These are phyloP conservation scores for Euplagia quadripunctaria DNA, from an alignment of 2,888 invertebrate species.

Conservation along the genomic window DNA sequence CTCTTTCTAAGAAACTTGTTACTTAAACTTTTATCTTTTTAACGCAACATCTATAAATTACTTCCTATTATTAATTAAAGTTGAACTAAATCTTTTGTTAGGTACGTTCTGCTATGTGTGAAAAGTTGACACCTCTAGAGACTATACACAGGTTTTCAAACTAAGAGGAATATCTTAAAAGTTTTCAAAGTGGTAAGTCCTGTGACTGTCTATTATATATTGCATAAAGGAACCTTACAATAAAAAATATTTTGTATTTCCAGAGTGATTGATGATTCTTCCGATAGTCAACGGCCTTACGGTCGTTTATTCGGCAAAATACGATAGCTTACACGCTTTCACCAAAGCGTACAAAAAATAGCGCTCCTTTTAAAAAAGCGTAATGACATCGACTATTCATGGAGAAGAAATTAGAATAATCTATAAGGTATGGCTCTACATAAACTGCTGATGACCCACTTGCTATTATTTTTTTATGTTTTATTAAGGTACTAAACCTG, in stretches of 20 bases:
- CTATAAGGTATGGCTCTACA: neutral
- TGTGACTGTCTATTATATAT: neutral
- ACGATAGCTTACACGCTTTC: neutral
- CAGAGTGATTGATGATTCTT: neutral
- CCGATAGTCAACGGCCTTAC: neutral
- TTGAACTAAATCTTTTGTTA: neutral
- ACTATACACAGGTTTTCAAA: neutral
- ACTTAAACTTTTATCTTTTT: neutral
- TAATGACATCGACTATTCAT: neutral
- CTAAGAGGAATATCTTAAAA: neutral
- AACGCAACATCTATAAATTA: neutral
- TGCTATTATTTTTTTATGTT: neutral
- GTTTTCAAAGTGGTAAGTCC: neutral
- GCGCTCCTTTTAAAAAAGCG: neutral
- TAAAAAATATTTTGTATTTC: neutral
- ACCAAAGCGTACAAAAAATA: neutral
- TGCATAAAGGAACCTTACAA: neutral
- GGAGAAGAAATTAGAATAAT: neutral
- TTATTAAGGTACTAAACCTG: neutral
- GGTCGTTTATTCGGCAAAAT: neutral
- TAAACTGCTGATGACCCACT: neutral
- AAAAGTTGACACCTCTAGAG: neutral
- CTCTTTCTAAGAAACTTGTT: neutral
- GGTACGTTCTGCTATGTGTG: neutral
- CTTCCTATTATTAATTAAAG: neutral